Evolutionary conservation across 2,888 invertebrate genomes (phyloP).

Genomic region (Dorcus hopei): DNA sequence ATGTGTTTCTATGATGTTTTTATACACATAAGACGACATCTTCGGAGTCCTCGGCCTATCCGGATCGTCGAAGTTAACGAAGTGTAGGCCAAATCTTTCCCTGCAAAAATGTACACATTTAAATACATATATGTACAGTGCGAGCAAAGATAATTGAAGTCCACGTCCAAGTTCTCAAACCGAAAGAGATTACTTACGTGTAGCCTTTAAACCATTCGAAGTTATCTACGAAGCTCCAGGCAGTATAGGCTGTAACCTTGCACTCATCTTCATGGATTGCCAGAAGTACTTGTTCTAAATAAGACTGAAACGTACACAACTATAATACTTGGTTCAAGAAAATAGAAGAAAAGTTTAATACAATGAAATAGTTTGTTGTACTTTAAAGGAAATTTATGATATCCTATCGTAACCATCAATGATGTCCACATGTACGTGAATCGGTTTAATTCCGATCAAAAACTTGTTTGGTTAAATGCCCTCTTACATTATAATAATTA

Average conservation of each 20-base stretch:
- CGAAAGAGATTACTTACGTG: constrained; percentile 37
- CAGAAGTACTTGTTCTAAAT: constrained; percentile 29
- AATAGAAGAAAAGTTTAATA: not conserved
- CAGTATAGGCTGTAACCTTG: constrained; percentile 55
- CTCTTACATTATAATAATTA: constrained; percentile 22
- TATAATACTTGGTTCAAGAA: not conserved
- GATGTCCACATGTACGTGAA: no score
- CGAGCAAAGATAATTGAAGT: not conserved
- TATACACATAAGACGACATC: constrained; percentile 56
- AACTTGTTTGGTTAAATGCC: no score
- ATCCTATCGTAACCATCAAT: no score
- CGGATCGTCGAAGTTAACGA: constrained; percentile 56
- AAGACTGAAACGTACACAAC: constrained; percentile 21
- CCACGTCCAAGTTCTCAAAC: not conserved
- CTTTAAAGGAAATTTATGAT: no score
- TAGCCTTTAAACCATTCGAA: constrained; percentile 60
- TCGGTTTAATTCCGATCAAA: no score
- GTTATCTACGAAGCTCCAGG: constrained; percentile 63
- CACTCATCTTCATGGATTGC: constrained; percentile 46
- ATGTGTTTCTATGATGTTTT: constrained; percentile 50
- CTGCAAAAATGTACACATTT: constrained; percentile 36
- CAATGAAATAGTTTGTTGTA: no score
- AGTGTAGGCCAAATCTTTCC: constrained; percentile 61
- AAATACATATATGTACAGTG: not conserved
- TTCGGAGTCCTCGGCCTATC: constrained; percentile 55